Base-by-base conservation (phyloP, 1,140 invertebrate genomes). In the Aphelinus certus region DNA sequence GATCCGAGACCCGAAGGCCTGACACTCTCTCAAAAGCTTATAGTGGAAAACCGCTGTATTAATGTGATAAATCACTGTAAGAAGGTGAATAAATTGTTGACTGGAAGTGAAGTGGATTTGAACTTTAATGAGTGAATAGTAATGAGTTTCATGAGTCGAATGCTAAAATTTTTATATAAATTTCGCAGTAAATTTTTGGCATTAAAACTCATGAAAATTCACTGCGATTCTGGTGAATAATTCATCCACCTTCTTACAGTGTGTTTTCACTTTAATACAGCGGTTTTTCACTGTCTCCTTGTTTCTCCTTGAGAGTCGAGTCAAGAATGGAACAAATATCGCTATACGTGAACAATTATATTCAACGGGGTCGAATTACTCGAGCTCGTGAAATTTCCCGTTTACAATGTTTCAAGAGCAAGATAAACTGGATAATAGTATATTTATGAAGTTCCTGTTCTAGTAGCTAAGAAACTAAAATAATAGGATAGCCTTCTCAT, bases 281-380 rank as follows among this genome's bases (percentile, higher is more conserved):
- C 26, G 26, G 26, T 26, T 26, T 26, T 26, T 26, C 26, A 26
- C 26, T 26, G 26, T 26, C 26, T 26, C 26, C 26, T 26, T 26
- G 26, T 26, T 26, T 26, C 26, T 26, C 26, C 26, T 26, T 26
- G 26, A 26, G n/a, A 66, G 51, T 43, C 45, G 51, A 49, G 47
- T 58, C 49, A 49, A 62, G 1, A 5, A 62, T 1, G 26, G 2
- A 61, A 61, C 68, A 53, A 51, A 61, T 61, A 53, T 43, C 7
- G 48, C 55, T 70, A 61, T 10, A 10, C 3, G 3, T 1, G 2
- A 65, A 73, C 48, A 66, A 66, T 73, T 66, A 66, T 49, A 42
- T 66, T 47, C 45, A 60, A 73, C 66, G 55, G 26, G 51, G 63
- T n/a, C 55, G 48, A 73, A 66, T 73, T 66, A 66, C 67, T 73